Percentiles rank a stretch among this genome's conserved stretches.
phyloP scores from a whole-genome alignment of 1,140 invertebrate species.

The Charaxes varanes region DNA sequence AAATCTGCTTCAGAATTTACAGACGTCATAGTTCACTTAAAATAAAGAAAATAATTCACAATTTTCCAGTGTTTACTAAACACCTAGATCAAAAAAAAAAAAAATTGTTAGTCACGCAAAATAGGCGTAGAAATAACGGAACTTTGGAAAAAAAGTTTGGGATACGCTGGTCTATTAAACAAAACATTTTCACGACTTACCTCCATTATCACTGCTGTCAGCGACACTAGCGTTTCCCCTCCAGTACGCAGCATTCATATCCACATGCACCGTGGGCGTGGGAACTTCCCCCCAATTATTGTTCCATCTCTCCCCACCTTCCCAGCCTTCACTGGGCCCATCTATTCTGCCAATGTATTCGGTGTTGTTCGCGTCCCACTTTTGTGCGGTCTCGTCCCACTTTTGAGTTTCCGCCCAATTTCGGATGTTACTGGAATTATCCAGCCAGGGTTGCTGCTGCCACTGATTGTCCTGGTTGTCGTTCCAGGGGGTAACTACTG shows the following conservation, averaged over 20 bases:
- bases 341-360: conserved; percentile 35
- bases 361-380: conserved; percentile 39
- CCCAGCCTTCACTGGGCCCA: conserved; percentile 42
- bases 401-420: conserved; percentile 57
- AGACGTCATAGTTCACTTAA: no score
- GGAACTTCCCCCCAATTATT: conserved; percentile 55
- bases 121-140: no score
- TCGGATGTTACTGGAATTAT: conserved; percentile 53
- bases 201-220: conserved; percentile 71
- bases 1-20: no score
- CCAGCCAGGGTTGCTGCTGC: conserved; percentile 50
- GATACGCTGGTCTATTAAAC: no score
- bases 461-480: conserved; percentile 40
- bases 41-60: no score
- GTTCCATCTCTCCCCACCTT: conserved; percentile 46
- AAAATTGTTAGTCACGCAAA: conserved; percentile 3
- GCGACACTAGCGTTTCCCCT: conserved; percentile 75
- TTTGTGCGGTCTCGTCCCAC: conserved; percentile 41
- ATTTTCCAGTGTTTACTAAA: conserved; percentile 2
- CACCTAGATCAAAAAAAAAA: background rate
- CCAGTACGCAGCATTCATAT: conserved; percentile 69
- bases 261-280: conserved; percentile 57
- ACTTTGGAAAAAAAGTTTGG: no score
- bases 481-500: conserved; percentile 40
- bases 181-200: no score